phyloP scores from a whole-genome alignment of 2,888 invertebrate genomes.

The Trichogramma dendrolimi region DNA sequence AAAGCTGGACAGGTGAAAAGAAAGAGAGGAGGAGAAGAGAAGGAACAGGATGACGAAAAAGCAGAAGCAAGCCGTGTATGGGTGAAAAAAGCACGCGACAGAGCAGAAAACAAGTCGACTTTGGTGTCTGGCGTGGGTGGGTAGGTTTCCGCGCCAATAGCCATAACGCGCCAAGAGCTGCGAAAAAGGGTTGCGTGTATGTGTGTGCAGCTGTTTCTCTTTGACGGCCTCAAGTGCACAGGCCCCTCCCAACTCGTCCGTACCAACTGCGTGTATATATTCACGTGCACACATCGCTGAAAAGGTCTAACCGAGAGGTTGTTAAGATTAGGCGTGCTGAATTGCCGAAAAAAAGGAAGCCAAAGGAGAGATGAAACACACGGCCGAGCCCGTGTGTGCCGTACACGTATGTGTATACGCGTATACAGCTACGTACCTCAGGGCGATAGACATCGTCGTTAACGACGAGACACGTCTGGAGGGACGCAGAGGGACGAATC shows the following conservation, averaged over 20 bases:
- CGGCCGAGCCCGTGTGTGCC: background rate
- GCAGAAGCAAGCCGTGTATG: no score
- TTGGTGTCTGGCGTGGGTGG: no score
- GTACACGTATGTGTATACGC: background rate
- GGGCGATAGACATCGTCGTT: constrained; percentile 19
- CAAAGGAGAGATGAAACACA: constrained; percentile 6
- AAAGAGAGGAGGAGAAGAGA: no score
- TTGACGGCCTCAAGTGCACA: no score
- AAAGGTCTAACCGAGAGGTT: constrained; percentile 10
- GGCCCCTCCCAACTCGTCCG: background rate
- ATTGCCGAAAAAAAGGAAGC: constrained; percentile 18
- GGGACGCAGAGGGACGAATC: background rate
- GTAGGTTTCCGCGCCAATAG: background rate
- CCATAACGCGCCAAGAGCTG: background rate
- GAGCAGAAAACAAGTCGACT: no score
- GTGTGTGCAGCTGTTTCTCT: no score
- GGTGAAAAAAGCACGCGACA: no score
- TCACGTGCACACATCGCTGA: constrained; percentile 11
- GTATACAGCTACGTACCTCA: background rate
- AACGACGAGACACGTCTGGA: constrained; percentile 2
- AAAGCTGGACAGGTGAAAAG: no score
- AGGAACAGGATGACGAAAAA: no score
- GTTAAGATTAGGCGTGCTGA: constrained; percentile 23
- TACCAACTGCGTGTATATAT: constrained; percentile 6
- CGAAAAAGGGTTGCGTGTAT: background rate